Evolutionary conservation across 2,888 invertebrate genomes (phyloP), one percentile per base, ranked within the genome.

Genomic region (Limnephilus marmoratus): DNA sequence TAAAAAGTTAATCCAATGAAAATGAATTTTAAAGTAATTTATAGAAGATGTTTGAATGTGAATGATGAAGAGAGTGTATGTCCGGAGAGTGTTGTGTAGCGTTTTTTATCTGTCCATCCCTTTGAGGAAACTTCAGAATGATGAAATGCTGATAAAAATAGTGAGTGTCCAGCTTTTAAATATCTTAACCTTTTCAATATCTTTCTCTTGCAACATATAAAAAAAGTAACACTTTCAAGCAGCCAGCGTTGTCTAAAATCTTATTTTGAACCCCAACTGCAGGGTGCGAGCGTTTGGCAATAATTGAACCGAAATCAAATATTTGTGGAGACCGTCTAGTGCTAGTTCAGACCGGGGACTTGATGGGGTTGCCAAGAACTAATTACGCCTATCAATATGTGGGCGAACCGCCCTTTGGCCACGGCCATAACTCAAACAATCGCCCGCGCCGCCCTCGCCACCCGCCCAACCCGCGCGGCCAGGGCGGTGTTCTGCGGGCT

Each of bases 311-410:
- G 31, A 34, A 49, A 68, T 91, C 87, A 91, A 87, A 91, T 91
- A 91, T 91, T 82, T 90, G 86, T 85, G 41, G 41, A 80, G 81
- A 80, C 86, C 29, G 49, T n/a, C 82, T 31, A 82, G 31, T 34
- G 82, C 68, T 68, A n/a, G 53, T 68, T 24, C 53, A 68, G 68
- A 68, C 68, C 31, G 49, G 85, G 85, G 53, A 85, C 85, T 85
- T 85, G 85, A 85, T 85, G 85, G 90, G 90, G 68, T 85, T 81
- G 91, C 37, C 86, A 85, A 91, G 91, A 89, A 83, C 88, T 91
- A 91, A 91, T 91, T 91, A 91, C 91, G 82, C 81, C 91, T 83
- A 91, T 91, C 91, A 91, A 91, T 91, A 91, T 88, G 91, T 85
- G 89, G 88, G 82, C 80, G 86, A 49, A 41, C 89, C 82, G 83